Percentiles rank a stretch among this genome's conserved stretches.
Evolutionary conservation across 2,113 vertebrate species (phyloP).

Genomic region (Platanista minor): DNA sequence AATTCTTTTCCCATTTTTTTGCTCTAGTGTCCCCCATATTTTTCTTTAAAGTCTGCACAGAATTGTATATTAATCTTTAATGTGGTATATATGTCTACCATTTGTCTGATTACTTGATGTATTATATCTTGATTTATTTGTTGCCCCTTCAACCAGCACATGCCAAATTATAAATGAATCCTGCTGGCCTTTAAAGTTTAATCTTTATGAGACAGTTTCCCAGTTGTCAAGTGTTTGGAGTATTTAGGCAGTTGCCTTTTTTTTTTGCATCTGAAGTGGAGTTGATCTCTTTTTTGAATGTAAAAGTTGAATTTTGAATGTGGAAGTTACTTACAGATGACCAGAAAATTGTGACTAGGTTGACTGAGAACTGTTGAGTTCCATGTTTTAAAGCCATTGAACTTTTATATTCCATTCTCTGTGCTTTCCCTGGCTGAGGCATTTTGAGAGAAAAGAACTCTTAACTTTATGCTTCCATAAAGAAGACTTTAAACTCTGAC

Average conservation of each 20-base stretch:
- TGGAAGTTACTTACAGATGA: slow-evolving; percentile 39
- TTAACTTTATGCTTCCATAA: slow-evolving; percentile 21
- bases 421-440: neutral
- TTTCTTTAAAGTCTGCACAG: slow-evolving; percentile 29
- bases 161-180: slow-evolving; percentile 39
- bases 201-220: slow-evolving; percentile 22
- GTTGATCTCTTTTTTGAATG: slow-evolving; percentile 7
- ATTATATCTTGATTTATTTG: slow-evolving; percentile 1
- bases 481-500: slow-evolving; percentile 12
- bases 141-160: neutral
- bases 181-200: slow-evolving; percentile 21
- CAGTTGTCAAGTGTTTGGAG: neutral
- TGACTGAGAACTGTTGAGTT: neutral
- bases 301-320: slow-evolving; percentile 58
- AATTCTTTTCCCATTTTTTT: slow-evolving; percentile 23
- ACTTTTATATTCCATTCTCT: neutral
- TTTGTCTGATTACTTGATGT: slow-evolving; percentile 37
- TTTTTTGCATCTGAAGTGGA: neutral
- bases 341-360: neutral
- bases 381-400: neutral
- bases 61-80: slow-evolving; percentile 38
- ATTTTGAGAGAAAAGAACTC: neutral
- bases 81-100: slow-evolving; percentile 4
- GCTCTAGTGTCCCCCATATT: neutral
- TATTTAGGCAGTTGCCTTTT: neutral